These are phyloP conservation scores for Lasioglossum albipes DNA, from an alignment of 1,140 invertebrate genomes.

Conservation along the genomic window DNA sequence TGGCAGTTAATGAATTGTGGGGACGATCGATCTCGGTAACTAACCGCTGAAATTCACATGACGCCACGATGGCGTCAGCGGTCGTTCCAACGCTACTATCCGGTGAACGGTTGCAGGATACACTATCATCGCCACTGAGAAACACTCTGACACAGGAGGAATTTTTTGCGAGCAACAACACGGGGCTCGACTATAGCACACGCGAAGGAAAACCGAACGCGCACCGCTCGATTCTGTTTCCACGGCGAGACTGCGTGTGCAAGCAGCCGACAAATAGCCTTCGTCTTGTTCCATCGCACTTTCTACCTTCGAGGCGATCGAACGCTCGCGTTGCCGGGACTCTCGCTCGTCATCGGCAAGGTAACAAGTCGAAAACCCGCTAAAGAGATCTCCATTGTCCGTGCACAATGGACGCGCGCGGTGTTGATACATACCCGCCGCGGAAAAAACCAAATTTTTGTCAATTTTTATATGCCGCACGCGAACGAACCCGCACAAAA, in stretches of 20 bases:
- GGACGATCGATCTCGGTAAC: too few relatives aligned
- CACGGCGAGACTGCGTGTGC: slow-evolving; percentile 40
- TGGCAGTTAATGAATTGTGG: too few relatives aligned
- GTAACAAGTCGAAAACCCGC: background rate
- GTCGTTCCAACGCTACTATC: too few relatives aligned
- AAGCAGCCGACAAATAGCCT: slow-evolving; percentile 52
- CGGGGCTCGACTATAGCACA: slow-evolving; percentile 1
- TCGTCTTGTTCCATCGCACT: slow-evolving; percentile 57
- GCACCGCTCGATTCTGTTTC: slow-evolving; percentile 47
- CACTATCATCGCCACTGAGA: too few relatives aligned
- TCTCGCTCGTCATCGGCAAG: slow-evolving; percentile 35
- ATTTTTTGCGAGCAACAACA: too few relatives aligned
- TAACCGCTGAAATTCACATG: too few relatives aligned
- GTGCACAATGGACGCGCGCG: background rate
- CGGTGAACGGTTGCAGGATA: too few relatives aligned
- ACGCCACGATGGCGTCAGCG: too few relatives aligned
- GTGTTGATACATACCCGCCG: background rate
- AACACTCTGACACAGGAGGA: too few relatives aligned
- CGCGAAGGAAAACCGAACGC: slow-evolving; percentile 22
- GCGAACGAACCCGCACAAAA: too few relatives aligned
- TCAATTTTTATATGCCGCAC: background rate
- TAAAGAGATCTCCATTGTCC: slow-evolving; percentile 1
- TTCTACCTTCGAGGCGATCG: slow-evolving; percentile 67
- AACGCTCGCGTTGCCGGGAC: slow-evolving; percentile 23
- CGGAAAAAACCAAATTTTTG: background rate